These are phyloP conservation scores for Pissodes strobi DNA, from an alignment of 1,140 invertebrate species.

Conservation along the genomic window DNA sequence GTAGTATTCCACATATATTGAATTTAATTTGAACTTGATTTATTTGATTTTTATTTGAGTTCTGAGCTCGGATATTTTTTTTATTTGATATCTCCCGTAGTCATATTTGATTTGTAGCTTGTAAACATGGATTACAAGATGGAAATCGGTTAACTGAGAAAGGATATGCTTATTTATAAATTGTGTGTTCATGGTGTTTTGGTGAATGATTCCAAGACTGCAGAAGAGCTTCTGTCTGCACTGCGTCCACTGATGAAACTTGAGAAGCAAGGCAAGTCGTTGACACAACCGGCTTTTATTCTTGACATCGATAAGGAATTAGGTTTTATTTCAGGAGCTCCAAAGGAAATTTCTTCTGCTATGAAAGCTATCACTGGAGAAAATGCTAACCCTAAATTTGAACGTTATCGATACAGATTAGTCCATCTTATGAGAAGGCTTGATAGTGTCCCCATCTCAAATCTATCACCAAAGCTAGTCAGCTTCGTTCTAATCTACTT, in stretches of 20 bases:
- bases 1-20: no score
- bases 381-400: not conserved
- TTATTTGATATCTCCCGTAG: no score
- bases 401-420: not conserved
- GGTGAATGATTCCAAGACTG: not conserved
- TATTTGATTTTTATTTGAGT: no score
- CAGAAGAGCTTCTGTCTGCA: not conserved
- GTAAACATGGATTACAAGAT: no score
- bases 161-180: no score
- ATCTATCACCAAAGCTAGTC: not conserved
- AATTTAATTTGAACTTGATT: no score
- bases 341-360: not conserved
- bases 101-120: no score
- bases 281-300: not conserved
- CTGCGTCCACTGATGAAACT: not conserved
- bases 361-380: not conserved
- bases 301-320: not conserved
- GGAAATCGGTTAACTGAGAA: no score
- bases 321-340: not conserved
- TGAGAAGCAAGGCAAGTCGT: not conserved
- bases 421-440: not conserved
- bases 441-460: not conserved
- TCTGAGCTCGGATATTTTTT: no score
- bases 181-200: not conserved
- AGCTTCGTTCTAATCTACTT: not conserved